These are phyloP conservation scores for Zaprionus davidi DNA, from an alignment of 1,140 invertebrate genomes.

Conservation along the genomic window DNA sequence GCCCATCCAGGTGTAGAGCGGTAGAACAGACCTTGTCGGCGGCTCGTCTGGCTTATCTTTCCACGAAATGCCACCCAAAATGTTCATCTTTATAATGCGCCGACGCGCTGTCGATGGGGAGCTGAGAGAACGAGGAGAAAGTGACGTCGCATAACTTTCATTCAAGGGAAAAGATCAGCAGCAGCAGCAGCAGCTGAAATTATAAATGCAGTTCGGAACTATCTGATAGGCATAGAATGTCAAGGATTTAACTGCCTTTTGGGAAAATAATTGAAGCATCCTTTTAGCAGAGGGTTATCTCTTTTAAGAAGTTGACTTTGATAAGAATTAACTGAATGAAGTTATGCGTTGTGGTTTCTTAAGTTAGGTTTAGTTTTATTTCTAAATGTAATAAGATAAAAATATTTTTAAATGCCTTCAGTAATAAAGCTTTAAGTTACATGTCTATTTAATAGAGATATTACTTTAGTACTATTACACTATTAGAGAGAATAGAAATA, in stretches of 20 bases:
- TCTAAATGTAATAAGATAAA: background rate
- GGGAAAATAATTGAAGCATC: constrained; percentile 11
- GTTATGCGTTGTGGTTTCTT: background rate
- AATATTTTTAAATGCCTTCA: no score
- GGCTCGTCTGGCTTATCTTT: constrained; percentile 61
- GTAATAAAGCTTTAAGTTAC: no score
- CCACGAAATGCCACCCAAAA: constrained; percentile 78
- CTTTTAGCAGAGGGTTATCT: background rate
- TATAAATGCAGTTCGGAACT: constrained; percentile 2
- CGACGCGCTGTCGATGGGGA: constrained; percentile 23
- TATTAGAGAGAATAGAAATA: no score
- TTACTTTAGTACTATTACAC: no score
- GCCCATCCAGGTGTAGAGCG: constrained; percentile 14
- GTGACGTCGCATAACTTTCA: constrained; percentile 69
- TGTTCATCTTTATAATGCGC: constrained; percentile 60
- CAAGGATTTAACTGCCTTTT: background rate
- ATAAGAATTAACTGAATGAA: background rate
- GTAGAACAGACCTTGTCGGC: background rate
- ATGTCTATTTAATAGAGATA: no score
- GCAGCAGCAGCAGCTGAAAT: constrained; percentile 1
- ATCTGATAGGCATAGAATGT: constrained; percentile 16
- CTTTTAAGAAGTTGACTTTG: background rate
- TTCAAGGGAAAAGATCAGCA: constrained; percentile 50
- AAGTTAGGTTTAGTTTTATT: background rate
- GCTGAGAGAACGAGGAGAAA: constrained; percentile 50